Conservation (phyloP, 2,888 invertebrate genomes). For the Ariolimax columbianus region DNA sequence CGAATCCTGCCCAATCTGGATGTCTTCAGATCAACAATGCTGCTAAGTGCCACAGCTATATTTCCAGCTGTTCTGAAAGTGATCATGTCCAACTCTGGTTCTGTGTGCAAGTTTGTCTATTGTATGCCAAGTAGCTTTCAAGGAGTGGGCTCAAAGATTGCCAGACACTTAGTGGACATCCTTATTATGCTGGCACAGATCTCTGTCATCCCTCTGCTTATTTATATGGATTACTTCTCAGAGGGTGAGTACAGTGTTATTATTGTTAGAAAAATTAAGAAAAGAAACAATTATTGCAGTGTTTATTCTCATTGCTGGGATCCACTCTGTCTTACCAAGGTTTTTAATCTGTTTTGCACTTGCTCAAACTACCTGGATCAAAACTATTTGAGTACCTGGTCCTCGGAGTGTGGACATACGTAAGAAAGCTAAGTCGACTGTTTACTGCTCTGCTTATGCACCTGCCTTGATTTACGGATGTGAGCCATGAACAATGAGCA, state of each 20-base stretch:
- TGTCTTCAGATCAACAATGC: constrained; percentile 66
- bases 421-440: too few relatives aligned
- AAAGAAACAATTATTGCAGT: too few relatives aligned
- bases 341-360: too few relatives aligned
- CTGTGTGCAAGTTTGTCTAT: neutral
- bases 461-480: too few relatives aligned
- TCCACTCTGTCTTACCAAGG: too few relatives aligned
- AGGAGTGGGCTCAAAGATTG: neutral
- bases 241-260: constrained; percentile 17
- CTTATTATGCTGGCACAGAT: constrained; percentile 52
- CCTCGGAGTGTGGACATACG: too few relatives aligned
- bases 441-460: too few relatives aligned
- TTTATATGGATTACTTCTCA: constrained; percentile 51
- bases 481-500: too few relatives aligned
- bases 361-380: too few relatives aligned
- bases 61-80: constrained; percentile 69
- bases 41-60: constrained; percentile 68
- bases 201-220: constrained; percentile 60
- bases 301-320: too few relatives aligned
- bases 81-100: constrained; percentile 24
- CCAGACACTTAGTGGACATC: neutral
- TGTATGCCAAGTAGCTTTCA: neutral
- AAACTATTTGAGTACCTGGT: too few relatives aligned
- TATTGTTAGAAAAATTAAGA: too few relatives aligned
- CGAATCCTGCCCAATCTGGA: constrained; percentile 70